A percentile compares a stretch with the other conserved stretches of the same genome.
phyloP scores from a whole-genome alignment of 2,797 vertebrate genomes.

The Pogoniulus pusillus region DNA sequence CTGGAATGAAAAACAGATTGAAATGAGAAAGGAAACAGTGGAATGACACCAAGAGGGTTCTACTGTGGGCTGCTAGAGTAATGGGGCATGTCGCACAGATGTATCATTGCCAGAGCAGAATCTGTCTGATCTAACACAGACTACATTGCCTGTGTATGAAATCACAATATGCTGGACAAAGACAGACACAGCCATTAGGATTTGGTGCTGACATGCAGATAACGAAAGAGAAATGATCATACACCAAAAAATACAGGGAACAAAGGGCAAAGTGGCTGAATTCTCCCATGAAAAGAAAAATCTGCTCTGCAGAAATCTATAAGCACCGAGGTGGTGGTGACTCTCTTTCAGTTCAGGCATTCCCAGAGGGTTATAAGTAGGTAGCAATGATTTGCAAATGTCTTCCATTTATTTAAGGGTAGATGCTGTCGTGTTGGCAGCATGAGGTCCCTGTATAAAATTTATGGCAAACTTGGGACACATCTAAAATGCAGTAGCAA shows the following conservation, averaged over 20 bases:
- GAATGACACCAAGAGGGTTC: not conserved
- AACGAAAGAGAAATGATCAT: not conserved
- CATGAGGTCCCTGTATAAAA: not conserved
- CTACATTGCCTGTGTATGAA: not conserved
- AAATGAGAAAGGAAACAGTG: slow-evolving; percentile 2
- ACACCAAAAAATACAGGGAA: not conserved
- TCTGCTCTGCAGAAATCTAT: not conserved
- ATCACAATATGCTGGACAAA: not conserved
- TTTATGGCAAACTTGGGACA: not conserved
- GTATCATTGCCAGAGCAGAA: not conserved
- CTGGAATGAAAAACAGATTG: not conserved
- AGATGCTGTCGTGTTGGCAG: not conserved
- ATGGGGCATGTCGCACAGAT: not conserved
- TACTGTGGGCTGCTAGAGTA: not conserved
- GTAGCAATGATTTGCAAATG: not conserved
- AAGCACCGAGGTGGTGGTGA: not conserved
- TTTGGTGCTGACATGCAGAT: not conserved
- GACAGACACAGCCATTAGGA: not conserved
- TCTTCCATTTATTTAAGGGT: not conserved
- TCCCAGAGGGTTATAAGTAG: not conserved
- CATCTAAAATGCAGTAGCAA: slow-evolving; percentile 13
- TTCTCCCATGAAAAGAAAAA: not conserved
- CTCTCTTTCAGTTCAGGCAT: not conserved
- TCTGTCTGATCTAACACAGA: not conserved
- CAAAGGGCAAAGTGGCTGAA: not conserved